Evolutionary conservation across 2,888 invertebrate species (phyloP), one percentile per base, ranked within the genome.

Genomic region (Agapostemon virescens): DNA sequence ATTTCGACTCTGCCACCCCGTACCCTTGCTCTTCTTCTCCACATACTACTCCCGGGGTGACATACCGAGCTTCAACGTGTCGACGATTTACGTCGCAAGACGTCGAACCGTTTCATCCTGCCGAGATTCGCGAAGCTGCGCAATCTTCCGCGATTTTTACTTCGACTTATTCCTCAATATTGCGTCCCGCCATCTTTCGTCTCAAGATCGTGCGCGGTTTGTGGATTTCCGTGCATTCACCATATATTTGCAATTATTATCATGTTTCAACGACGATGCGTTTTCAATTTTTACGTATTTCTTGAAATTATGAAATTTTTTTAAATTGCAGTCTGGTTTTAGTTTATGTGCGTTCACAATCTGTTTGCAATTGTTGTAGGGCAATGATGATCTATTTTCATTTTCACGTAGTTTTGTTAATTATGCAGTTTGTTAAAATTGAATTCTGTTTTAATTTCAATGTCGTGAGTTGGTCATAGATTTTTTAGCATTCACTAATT

Each of bases 81-180:
- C 73, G 66, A 69, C 79, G 61, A 74, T 80, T 79, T 58, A 49
- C 69, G 40, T 33, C 7, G n/a, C 20, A 73, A 33, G 49, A 69
- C 58, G 67, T 23, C n/a, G 40, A 71, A 67, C 61, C 58, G 11
- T 71, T 76, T 26, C 33, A 33, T 38, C 20, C 6, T 20, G 1
- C 11, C 26, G 23, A 7, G 58, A 45, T 38, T 58, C 30, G 26
- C 6, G 33, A 30, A 52, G 23, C 20, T 20, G 33, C 20, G 13
- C 15, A 26, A 61, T 23, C 66, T 40, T 40, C 49, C 1, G 7
- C n/a, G 7, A 36, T 55, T 40, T 67, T 36, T 69, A 61, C 17
- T 33, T n/a, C 2, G 4, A 36, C 13, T 63, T 63, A 36, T 33
- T 26, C 30, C 26, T 7, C 23, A 17, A 7, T 26, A 26, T 55